Percentiles rank a stretch among this genome's conserved stretches.
Conservation (phyloP, 2,797 vertebrate genomes). For the Mus spretus region DNA sequence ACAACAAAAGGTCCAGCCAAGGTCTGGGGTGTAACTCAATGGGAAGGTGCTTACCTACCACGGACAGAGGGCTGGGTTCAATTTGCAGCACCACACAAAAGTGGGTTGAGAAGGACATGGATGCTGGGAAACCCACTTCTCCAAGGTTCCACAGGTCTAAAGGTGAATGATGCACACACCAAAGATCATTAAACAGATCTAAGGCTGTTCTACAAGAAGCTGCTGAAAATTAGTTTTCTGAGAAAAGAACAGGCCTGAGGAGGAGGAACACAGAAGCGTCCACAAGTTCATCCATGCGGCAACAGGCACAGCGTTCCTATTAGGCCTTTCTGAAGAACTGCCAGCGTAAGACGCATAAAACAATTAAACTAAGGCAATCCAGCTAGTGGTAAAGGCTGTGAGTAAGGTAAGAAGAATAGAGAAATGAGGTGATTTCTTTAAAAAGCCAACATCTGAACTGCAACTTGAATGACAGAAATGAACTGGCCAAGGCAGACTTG, state of each 20-base stretch:
- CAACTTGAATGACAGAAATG: background rate
- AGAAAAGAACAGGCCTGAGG: background rate
- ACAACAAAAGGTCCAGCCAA: background rate
- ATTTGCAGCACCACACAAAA: background rate
- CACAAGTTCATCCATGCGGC: background rate
- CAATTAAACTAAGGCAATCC: background rate
- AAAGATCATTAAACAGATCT: constrained; percentile 14
- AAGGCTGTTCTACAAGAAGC: background rate
- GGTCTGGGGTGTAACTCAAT: background rate
- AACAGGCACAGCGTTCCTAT: background rate
- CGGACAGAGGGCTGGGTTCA: background rate
- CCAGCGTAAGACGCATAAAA: background rate
- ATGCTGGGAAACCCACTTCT: background rate
- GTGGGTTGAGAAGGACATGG: background rate
- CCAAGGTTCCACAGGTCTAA: background rate
- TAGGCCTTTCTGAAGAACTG: background rate
- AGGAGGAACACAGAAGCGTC: background rate
- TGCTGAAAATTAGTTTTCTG: background rate
- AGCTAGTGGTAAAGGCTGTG: background rate
- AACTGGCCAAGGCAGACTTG: background rate
- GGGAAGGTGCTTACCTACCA: background rate
- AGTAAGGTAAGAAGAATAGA: constrained; percentile 2
- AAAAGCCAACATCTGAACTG: constrained; percentile 20
- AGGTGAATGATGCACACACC: background rate
- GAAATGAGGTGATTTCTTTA: background rate